A percentile compares a stretch with the other conserved stretches of the same genome.
These are phyloP conservation scores for Pangasius djambal DNA, from an alignment of 2,797 vertebrate genomes.

Conservation along the genomic window DNA sequence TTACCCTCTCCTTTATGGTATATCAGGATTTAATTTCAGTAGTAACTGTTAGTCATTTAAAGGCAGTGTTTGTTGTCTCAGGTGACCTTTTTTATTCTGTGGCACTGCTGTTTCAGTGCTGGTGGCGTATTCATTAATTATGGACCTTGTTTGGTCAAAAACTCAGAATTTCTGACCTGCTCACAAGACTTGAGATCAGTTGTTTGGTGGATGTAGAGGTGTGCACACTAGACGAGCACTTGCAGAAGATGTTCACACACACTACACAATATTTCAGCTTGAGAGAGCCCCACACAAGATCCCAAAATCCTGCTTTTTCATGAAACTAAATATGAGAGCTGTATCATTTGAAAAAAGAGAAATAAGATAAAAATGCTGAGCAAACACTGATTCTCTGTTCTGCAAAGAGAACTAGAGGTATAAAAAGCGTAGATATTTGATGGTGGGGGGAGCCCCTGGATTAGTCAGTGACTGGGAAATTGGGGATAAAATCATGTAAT, in stretches of 20 bases:
- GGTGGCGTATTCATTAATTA: not conserved
- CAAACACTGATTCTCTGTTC: constrained; percentile 1
- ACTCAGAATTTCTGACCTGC: not conserved
- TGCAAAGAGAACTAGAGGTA: not conserved
- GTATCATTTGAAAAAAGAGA: not conserved
- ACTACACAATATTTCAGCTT: not conserved
- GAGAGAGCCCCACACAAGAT: not conserved
- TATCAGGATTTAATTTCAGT: not conserved
- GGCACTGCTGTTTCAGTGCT: not conserved
- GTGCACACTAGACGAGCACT: not conserved
- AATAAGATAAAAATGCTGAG: not conserved
- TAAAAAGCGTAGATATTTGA: not conserved
- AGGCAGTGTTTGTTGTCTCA: not conserved
- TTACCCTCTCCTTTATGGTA: not conserved
- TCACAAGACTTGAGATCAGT: not conserved
- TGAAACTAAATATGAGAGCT: not conserved
- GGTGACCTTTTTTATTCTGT: not conserved
- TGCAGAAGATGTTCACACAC: too few relatives aligned
- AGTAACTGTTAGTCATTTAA: not conserved
- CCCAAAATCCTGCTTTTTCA: not conserved
- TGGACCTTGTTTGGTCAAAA: not conserved
- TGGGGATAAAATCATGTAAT: not conserved
- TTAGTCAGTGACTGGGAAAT: not conserved
- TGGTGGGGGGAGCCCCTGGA: not conserved
- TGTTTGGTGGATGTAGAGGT: too few relatives aligned